Evolutionary conservation across 2,113 vertebrate species (phyloP).

Genomic region (Urocynchramus pylzowi): DNA sequence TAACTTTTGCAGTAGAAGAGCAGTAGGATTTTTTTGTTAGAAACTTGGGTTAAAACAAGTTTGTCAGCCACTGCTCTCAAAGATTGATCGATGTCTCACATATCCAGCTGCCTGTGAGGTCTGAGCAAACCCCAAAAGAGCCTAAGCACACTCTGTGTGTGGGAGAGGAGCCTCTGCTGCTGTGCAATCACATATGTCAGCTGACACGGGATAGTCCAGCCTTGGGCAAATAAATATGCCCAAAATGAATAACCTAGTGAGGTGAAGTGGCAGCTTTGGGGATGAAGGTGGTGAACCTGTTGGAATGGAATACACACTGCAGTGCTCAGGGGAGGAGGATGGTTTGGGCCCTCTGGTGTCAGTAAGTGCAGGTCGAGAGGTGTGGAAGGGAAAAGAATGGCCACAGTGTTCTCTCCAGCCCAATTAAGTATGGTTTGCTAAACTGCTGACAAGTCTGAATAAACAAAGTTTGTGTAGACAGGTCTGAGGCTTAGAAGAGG

Average conservation of each 20-base stretch:
- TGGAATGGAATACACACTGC: not conserved
- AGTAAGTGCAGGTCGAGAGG: rapidly evolving
- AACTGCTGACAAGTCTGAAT: slow-evolving; percentile 8
- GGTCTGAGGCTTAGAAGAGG: not conserved
- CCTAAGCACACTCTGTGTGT: not conserved
- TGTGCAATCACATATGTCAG: not conserved
- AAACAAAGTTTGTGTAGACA: not conserved
- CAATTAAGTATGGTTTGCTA: not conserved
- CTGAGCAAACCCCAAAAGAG: slow-evolving; percentile 18
- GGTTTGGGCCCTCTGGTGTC: not conserved
- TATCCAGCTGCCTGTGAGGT: slow-evolving; percentile 62
- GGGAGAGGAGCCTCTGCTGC: slow-evolving; percentile 22
- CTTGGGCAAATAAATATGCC: not conserved
- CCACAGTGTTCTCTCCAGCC: not conserved
- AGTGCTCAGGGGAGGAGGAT: not conserved
- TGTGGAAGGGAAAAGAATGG: not conserved
- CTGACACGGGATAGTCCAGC: not conserved
- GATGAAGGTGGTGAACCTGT: not conserved
- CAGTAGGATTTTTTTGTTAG: not conserved
- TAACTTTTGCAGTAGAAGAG: not conserved
- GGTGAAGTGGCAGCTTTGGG: not conserved
- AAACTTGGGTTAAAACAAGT: not conserved
- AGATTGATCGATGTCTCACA: not conserved
- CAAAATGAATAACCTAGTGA: not conserved
- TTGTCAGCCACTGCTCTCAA: not conserved